phyloP scores from a whole-genome alignment of 2,888 invertebrate genomes.

The Plagodis pulveraria region DNA sequence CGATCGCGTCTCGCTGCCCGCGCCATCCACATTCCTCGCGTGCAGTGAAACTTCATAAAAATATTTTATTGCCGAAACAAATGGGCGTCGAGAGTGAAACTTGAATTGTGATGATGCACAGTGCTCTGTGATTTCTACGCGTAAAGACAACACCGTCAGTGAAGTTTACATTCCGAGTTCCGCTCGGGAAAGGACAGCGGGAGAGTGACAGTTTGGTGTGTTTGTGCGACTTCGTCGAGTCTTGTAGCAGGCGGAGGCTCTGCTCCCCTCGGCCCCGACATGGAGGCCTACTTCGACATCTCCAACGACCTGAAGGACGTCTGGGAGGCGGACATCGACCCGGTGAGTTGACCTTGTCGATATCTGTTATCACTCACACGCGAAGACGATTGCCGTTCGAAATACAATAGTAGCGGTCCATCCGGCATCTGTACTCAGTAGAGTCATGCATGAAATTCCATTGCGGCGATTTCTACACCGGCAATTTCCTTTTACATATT shows the following conservation, averaged over 20 bases:
- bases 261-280: slow-evolving; percentile 75
- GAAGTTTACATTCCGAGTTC: slow-evolving; percentile 63
- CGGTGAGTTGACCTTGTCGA: slow-evolving; percentile 87
- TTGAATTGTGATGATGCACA: slow-evolving; percentile 71
- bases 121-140: slow-evolving; percentile 60
- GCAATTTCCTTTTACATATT: slow-evolving; percentile 35
- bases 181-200: slow-evolving; percentile 59
- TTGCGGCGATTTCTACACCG: slow-evolving; percentile 31
- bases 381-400: slow-evolving; percentile 35
- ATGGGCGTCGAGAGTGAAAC: slow-evolving; percentile 79
- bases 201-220: slow-evolving; percentile 73
- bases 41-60: slow-evolving; percentile 74
- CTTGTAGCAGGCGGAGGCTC: slow-evolving; percentile 67
- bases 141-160: slow-evolving; percentile 46
- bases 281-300: slow-evolving; percentile 91
- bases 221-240: slow-evolving; percentile 61
- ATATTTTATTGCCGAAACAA: slow-evolving; percentile 71
- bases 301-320: slow-evolving; percentile 90
- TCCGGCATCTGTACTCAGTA: slow-evolving; percentile 21
- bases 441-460: slow-evolving; percentile 33
- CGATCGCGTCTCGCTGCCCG: slow-evolving; percentile 48
- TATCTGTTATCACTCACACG: slow-evolving; percentile 61
- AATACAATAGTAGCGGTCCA: slow-evolving; percentile 29
- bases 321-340: slow-evolving; percentile 93
- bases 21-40: slow-evolving; percentile 63